Conservation (phyloP, 2,113 vertebrate species). For the Ciconia maguari region DNA sequence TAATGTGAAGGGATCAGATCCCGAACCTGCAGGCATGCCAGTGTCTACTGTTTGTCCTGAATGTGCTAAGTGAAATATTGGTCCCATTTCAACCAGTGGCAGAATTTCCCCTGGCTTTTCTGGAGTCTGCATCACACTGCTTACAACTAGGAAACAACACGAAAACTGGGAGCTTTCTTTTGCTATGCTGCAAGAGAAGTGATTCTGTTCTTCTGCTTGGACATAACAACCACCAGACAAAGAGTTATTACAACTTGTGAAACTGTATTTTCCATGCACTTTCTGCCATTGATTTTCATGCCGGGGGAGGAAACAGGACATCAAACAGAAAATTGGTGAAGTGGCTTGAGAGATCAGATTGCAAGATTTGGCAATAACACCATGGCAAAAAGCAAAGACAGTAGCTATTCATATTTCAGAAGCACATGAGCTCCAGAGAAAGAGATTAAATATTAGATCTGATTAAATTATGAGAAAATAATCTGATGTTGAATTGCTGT, state of each 20-base stretch:
- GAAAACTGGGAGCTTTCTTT: background rate
- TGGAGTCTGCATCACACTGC: background rate
- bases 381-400: background rate
- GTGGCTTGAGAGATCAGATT: background rate
- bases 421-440: background rate
- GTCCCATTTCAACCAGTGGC: background rate
- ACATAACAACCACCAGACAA: background rate
- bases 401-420: background rate
- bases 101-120: background rate
- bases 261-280: background rate
- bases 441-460: background rate
- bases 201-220: background rate
- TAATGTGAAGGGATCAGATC: background rate
- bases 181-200: background rate
- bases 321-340: background rate
- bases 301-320: background rate
- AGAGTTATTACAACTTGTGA: background rate
- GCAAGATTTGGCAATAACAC: background rate
- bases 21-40: background rate
- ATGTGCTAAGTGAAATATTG: background rate
- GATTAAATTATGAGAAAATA: background rate
- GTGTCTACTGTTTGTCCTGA: background rate
- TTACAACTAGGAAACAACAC: background rate
- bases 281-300: background rate
- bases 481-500: background rate